A percentile compares a stretch with the other conserved stretches of the same genome.
Evolutionary conservation across 2,113 vertebrate genomes (phyloP).

Genomic region (Trematocara nigrifrons): DNA sequence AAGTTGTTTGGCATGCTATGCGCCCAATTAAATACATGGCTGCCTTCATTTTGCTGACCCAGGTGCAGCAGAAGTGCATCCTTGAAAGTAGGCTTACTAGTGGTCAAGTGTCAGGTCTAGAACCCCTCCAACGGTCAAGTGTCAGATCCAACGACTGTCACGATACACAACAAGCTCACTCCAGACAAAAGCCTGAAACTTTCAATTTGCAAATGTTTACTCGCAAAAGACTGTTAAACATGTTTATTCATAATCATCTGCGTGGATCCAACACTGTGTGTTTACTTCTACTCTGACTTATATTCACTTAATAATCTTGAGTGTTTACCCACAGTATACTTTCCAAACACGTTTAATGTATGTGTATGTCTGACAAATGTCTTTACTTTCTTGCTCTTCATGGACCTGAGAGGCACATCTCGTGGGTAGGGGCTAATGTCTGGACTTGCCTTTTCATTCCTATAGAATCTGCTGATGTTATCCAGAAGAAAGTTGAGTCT

Average conservation of each 20-base stretch:
- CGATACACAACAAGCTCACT: neutral
- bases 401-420: neutral
- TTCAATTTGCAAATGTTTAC: neutral
- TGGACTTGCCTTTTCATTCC: conserved; percentile 35
- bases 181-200: neutral
- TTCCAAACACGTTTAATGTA: conserved; percentile 36
- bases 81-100: neutral
- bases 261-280: neutral
- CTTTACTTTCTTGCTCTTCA: neutral
- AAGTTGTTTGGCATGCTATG: neutral
- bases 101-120: neutral
- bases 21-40: neutral
- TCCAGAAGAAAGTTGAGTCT: neutral
- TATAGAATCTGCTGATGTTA: conserved; percentile 24
- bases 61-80: neutral
- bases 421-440: neutral
- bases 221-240: conserved; percentile 1
- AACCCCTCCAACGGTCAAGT: neutral
- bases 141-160: neutral
- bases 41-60: neutral
- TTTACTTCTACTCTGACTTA: neutral
- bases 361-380: neutral
- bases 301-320: conserved; percentile 9
- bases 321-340: conserved; percentile 37
- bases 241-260: neutral